These are phyloP conservation scores for Choristoneura fumiferana DNA, from an alignment of 1,140 invertebrate genomes.

Conservation along the genomic window DNA sequence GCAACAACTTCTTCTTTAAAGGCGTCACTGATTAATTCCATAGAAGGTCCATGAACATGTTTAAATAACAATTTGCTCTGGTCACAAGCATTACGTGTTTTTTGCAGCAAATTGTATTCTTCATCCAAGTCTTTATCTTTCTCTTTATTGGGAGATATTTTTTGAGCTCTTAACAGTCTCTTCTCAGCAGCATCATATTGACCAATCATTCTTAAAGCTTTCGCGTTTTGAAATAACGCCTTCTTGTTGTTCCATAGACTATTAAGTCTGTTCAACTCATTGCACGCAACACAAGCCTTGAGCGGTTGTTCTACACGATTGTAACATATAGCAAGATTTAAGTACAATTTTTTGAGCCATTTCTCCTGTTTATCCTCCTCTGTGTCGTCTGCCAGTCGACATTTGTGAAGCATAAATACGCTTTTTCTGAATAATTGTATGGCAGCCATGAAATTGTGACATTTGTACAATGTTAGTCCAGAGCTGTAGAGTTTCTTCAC, in stretches of 20 bases:
- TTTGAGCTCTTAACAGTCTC: conserved; percentile 51
- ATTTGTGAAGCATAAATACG: conserved; percentile 59
- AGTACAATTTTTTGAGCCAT: conserved; percentile 81
- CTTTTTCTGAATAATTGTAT: conserved; percentile 57
- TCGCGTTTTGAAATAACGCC: conserved; percentile 81
- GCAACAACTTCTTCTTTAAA: conserved; percentile 64
- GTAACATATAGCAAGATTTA: conserved; percentile 85
- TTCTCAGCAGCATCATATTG: conserved; percentile 60
- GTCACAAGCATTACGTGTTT: conserved; percentile 35
- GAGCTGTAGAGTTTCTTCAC: conserved; percentile 54
- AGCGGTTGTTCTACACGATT: conserved; percentile 80
- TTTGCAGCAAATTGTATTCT: conserved; percentile 48
- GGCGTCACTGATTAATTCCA: conserved; percentile 38
- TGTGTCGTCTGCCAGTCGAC: conserved; percentile 78
- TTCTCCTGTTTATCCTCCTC: conserved; percentile 81
- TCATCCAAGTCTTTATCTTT: conserved; percentile 37
- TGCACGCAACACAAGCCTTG: conserved; percentile 79
- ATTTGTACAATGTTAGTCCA: conserved; percentile 49
- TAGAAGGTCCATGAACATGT: conserved; percentile 19
- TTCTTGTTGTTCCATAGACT: conserved; percentile 76
- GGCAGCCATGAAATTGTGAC: conserved; percentile 48
- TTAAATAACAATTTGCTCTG: conserved; percentile 33
- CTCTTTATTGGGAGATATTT: conserved; percentile 39
- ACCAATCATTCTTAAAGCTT: conserved; percentile 79
- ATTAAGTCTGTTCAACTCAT: conserved; percentile 75